These are phyloP conservation scores for Isoperla grammatica DNA, from an alignment of 2,888 invertebrate genomes.

Conservation along the genomic window DNA sequence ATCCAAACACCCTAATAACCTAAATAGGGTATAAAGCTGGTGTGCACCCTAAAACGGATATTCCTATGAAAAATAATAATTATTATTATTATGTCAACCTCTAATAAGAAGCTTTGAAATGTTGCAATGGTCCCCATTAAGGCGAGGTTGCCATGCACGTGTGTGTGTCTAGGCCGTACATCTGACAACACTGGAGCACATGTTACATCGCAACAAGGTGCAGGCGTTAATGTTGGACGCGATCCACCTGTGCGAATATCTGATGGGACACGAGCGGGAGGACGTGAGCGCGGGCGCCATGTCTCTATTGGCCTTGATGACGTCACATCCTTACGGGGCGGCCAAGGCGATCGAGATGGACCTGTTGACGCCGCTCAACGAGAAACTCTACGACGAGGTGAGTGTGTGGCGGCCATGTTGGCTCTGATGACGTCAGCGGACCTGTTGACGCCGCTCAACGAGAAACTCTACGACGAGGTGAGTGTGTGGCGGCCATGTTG, in stretches of 20 bases:
- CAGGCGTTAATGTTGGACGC: constrained; percentile 41
- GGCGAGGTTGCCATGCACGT: too few species aligned
- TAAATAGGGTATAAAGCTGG: too few species aligned
- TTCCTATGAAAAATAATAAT: too few species aligned
- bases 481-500: constrained; percentile 37
- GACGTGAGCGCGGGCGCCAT: constrained; percentile 38
- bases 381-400: constrained; percentile 40
- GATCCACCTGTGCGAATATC: constrained; percentile 39
- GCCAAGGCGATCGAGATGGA: constrained; percentile 40
- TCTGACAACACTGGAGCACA: constrained; percentile 40
- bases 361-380: constrained; percentile 38
- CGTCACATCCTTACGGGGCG: constrained; percentile 40
- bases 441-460: constrained; percentile 38
- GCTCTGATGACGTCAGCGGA: constrained; percentile 39
- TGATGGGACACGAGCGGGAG: constrained; percentile 38
- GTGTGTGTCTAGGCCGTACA: constrained; percentile 32
- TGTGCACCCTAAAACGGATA: too few species aligned
- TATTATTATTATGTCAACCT: too few species aligned
- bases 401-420: constrained; percentile 37
- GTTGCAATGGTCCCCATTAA: too few species aligned
- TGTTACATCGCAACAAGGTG: constrained; percentile 42
- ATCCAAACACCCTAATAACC: too few species aligned
- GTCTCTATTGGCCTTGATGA: constrained; percentile 39
- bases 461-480: constrained; percentile 40
- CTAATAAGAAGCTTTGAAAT: too few species aligned